Percentiles rank a stretch among this genome's conserved stretches.
These are phyloP conservation scores for Synergus laeviventris DNA, from an alignment of 2,888 invertebrate genomes.

Conservation along the genomic window DNA sequence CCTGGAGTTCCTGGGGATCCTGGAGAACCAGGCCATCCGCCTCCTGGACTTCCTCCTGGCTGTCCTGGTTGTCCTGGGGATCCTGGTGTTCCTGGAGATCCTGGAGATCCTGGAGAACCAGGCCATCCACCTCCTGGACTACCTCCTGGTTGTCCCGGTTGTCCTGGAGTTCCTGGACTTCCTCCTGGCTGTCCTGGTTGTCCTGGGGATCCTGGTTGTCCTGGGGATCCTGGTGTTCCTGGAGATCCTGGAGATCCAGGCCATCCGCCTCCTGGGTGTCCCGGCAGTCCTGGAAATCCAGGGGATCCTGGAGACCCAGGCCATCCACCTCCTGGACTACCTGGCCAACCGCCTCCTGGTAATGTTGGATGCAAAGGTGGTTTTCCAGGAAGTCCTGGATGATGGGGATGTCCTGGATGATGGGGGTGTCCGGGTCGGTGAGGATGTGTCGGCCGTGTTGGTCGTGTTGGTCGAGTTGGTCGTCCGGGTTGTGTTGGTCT, in stretches of 20 bases:
- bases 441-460: not conserved
- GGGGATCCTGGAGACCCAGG: constrained; percentile 49
- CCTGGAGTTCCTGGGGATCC: too few relatives aligned
- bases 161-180: constrained; percentile 41
- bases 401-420: too few relatives aligned
- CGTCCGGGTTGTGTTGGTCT: not conserved
- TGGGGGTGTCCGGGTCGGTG: too few relatives aligned
- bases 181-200: constrained; percentile 57
- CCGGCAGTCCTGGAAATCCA: constrained; percentile 46
- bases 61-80: constrained; percentile 56
- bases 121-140: constrained; percentile 44
- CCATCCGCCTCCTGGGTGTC: constrained; percentile 51
- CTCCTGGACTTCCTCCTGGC: too few relatives aligned
- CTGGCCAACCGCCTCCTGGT: constrained; percentile 55
- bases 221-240: constrained; percentile 56
- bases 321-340: constrained; percentile 36
- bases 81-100: constrained; percentile 54
- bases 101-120: constrained; percentile 57
- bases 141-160: constrained; percentile 39
- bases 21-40: too few relatives aligned
- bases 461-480: constrained; percentile 42
- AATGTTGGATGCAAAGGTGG: too few relatives aligned
- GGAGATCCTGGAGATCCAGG: constrained; percentile 56
- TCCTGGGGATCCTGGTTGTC: constrained; percentile 59
- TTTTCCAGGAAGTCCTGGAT: too few relatives aligned